Evolutionary conservation across 1,140 invertebrate genomes (phyloP).

Genomic region (Propsilocerus akamusi): DNA sequence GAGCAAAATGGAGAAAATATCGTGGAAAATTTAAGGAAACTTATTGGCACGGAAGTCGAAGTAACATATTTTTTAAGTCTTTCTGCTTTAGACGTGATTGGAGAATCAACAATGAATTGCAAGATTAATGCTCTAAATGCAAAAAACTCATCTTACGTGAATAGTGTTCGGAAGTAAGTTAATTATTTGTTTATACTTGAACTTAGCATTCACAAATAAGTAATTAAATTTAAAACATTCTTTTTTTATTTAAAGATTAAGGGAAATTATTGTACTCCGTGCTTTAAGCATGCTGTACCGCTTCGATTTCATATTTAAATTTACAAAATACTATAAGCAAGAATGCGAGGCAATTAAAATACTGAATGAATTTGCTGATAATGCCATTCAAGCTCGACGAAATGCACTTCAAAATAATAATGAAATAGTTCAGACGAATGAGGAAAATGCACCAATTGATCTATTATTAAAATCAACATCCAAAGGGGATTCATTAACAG

Average conservation of each 20-base stretch:
- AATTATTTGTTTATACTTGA: not conserved
- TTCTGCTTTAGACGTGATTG: conserved; percentile 8
- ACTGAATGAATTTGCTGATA: conserved; percentile 17
- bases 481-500: conserved; percentile 31
- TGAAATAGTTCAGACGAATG: conserved; percentile 16
- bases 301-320: conserved; percentile 13
- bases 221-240: not conserved
- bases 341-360: conserved; percentile 13
- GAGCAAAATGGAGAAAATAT: conserved; percentile 40
- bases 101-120: not conserved
- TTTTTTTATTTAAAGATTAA: conserved; percentile 12
- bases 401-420: conserved; percentile 4
- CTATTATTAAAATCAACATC: conserved; percentile 39
- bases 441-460: conserved; percentile 43
- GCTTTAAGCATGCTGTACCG: conserved; percentile 17
- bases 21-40: conserved; percentile 14
- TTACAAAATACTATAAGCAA: conserved; percentile 14
- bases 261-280: conserved; percentile 12
- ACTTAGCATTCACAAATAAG: not conserved
- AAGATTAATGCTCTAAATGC: not conserved
- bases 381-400: conserved; percentile 14
- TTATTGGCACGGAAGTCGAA: not conserved
- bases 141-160: conserved; percentile 36
- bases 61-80: conserved; percentile 10
- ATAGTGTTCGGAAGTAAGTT: conserved; percentile 29